phyloP scores from a whole-genome alignment of 2,797 vertebrate genomes.

The Lepilemur septentrionalis region DNA sequence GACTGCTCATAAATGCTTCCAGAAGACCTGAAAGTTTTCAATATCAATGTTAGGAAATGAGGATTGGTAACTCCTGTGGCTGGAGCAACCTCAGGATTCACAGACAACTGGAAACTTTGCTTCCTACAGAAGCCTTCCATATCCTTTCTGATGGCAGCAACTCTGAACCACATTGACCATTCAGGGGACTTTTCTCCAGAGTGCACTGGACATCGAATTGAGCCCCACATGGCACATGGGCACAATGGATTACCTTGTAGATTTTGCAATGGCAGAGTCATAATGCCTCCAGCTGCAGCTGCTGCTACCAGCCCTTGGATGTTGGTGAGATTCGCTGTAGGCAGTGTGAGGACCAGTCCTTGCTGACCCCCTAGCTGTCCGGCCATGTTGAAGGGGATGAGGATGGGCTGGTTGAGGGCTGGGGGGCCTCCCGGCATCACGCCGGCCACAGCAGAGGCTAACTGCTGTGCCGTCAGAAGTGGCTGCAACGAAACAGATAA shows the following conservation, averaged over 20 bases:
- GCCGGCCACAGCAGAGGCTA: slow-evolving; percentile 95
- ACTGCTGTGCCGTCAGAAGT: slow-evolving; percentile 96
- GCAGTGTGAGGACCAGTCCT: slow-evolving; percentile 97
- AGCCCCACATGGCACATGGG: neutral
- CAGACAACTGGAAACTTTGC: neutral
- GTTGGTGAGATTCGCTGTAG: slow-evolving; percentile 94
- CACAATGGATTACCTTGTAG: slow-evolving; percentile 93
- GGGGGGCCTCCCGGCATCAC: slow-evolving; percentile 95
- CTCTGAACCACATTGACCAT: neutral
- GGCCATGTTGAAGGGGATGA: slow-evolving; percentile 98
- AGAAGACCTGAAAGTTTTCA: neutral
- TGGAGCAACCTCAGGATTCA: neutral
- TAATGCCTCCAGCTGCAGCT: slow-evolving; percentile 97
- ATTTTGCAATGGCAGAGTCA: slow-evolving; percentile 99
- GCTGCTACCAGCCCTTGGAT: slow-evolving; percentile 99
- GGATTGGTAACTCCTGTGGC: neutral
- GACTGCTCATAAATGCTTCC: neutral
- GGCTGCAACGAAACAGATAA: slow-evolving; percentile 87
- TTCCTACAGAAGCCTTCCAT: neutral
- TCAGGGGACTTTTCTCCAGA: neutral
- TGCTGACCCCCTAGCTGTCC: slow-evolving; percentile 97
- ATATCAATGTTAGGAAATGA: neutral
- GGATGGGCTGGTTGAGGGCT: slow-evolving; percentile 97
- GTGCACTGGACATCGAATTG: neutral
- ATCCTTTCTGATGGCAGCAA: neutral